These are phyloP conservation scores for Rachycentron canadum DNA, from an alignment of 2,797 vertebrate species.

Conservation along the genomic window DNA sequence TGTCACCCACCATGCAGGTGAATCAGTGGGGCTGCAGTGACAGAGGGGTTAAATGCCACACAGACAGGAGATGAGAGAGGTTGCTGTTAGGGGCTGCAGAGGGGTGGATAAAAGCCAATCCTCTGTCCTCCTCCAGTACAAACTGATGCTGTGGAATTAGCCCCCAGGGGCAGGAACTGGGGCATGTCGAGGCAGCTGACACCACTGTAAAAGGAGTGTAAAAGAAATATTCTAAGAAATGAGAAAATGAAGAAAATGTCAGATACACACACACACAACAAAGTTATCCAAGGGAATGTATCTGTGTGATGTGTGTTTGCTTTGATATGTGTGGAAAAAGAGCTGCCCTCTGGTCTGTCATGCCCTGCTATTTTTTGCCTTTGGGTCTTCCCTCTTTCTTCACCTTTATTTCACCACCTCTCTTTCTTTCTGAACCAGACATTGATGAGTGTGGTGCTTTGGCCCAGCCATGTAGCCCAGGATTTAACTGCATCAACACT, in stretches of 20 bases:
- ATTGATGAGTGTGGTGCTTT: conserved; percentile 90
- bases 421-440: conserved; percentile 73
- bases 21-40: conserved; percentile 48
- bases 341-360: conserved; percentile 49
- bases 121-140: conserved; percentile 78
- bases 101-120: conserved; percentile 82
- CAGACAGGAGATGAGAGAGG: conserved; percentile 80
- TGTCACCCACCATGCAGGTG: conserved; percentile 39
- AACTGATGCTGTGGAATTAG: conserved; percentile 84
- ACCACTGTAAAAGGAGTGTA: conserved; percentile 70
- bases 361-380: conserved; percentile 39
- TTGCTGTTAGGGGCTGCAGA: conserved; percentile 73
- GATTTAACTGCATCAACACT: conserved; percentile 94
- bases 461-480: conserved; percentile 87
- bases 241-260: conserved; percentile 75
- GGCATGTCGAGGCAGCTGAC: conserved; percentile 80
- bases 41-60: conserved; percentile 83
- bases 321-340: conserved; percentile 70
- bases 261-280: conserved; percentile 45
- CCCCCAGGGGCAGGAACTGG: conserved; percentile 84
- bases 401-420: conserved; percentile 24
- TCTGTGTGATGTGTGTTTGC: conserved; percentile 67
- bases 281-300: conserved; percentile 53
- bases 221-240: conserved; percentile 74
- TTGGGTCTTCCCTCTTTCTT: conserved; percentile 42